These are phyloP conservation scores for Trachops cirrhosus DNA, from an alignment of 2,797 vertebrate species.

Conservation along the genomic window DNA sequence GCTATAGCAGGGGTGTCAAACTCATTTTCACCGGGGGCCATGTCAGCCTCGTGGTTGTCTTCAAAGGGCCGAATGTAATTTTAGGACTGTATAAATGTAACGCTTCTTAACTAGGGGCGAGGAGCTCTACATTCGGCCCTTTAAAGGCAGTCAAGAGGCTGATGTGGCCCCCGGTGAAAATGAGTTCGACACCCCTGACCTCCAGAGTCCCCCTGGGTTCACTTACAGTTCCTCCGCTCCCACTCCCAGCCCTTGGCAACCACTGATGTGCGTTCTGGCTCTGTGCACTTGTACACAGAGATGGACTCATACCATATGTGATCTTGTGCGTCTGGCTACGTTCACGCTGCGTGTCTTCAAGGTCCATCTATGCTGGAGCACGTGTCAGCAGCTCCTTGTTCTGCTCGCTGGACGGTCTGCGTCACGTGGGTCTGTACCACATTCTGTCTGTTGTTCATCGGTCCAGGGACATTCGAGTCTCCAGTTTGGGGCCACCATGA, in stretches of 20 bases:
- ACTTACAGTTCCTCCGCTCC: background rate
- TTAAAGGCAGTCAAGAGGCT: too few relatives aligned
- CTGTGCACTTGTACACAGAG: background rate
- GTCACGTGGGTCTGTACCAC: rapidly evolving
- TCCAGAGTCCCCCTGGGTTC: background rate
- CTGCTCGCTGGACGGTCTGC: background rate
- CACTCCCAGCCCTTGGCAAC: background rate
- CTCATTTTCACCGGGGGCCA: too few relatives aligned
- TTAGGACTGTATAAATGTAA: too few relatives aligned
- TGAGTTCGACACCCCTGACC: too few relatives aligned
- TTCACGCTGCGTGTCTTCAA: background rate
- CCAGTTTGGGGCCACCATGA: background rate
- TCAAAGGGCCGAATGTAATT: too few relatives aligned
- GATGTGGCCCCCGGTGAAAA: too few relatives aligned
- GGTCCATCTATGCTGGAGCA: background rate
- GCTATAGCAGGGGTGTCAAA: too few relatives aligned
- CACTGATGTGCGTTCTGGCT: background rate
- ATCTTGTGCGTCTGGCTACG: background rate
- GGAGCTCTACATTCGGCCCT: too few relatives aligned
- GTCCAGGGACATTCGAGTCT: background rate
- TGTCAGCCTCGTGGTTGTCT: too few relatives aligned
- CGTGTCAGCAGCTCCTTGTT: background rate
- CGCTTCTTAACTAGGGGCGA: too few relatives aligned
- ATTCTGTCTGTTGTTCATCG: background rate
- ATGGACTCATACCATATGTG: background rate